phyloP scores from a whole-genome alignment of 2,888 invertebrate species.

The Mechanitis messenoides region DNA sequence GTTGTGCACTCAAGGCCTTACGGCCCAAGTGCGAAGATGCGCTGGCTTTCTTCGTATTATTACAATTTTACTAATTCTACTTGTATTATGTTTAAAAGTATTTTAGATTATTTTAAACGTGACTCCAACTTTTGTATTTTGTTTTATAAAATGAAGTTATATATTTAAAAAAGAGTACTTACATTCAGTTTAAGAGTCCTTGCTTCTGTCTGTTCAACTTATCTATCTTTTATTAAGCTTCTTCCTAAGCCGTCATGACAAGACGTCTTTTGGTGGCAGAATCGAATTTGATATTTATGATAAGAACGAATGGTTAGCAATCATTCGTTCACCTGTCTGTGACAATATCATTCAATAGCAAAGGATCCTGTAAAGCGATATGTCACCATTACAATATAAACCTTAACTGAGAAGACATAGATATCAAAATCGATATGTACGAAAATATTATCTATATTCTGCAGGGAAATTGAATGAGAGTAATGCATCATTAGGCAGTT shows the following conservation, averaged over 20 bases:
- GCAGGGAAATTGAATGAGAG: conserved; percentile 39
- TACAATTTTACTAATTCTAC: conserved; percentile 8
- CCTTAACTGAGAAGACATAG: neutral
- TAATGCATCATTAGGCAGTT: conserved; percentile 51
- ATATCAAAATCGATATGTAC: neutral
- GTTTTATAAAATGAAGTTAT: too few species aligned
- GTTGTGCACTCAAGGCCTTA: conserved; percentile 25
- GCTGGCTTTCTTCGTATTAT: conserved; percentile 9
- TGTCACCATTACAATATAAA: neutral
- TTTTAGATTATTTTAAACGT: too few species aligned
- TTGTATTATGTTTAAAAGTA: neutral
- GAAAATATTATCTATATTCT: conserved; percentile 31
- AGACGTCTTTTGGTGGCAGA: conserved; percentile 18
- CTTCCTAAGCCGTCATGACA: conserved; percentile 8
- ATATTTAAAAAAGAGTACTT: too few species aligned
- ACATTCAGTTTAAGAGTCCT: too few species aligned
- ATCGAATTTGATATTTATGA: conserved; percentile 37
- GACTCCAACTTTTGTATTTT: too few species aligned
- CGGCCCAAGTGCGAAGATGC: conserved; percentile 20
- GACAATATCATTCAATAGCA: conserved; percentile 23
- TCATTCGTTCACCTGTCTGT: conserved; percentile 34
- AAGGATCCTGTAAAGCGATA: conserved; percentile 6
- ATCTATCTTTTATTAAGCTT: conserved; percentile 3
- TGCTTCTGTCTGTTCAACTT: too few species aligned
- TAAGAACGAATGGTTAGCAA: conserved; percentile 34